phyloP scores from a whole-genome alignment of 2,113 vertebrate genomes.

The Urocitellus parryii region DNA sequence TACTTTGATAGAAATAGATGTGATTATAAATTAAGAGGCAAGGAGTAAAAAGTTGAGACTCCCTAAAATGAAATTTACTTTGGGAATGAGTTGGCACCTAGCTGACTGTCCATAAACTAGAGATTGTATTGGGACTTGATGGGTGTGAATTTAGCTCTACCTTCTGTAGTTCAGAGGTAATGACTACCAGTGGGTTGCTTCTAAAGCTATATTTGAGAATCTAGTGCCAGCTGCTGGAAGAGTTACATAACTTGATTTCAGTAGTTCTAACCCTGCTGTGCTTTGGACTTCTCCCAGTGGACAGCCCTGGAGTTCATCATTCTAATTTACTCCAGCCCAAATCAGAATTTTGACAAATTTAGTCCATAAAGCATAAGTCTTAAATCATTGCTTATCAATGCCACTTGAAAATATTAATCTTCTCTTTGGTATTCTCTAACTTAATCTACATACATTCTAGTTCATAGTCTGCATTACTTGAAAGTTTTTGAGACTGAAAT shows the following conservation, averaged over 20 bases:
- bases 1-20: background rate
- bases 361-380: background rate
- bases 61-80: background rate
- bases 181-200: background rate
- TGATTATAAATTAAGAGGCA: background rate
- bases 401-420: slow-evolving; percentile 38
- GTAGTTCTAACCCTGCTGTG: background rate
- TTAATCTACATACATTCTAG: background rate
- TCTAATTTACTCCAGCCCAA: background rate
- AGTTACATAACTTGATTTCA: background rate
- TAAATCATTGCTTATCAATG: background rate
- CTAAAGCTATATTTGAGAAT: background rate
- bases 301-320: background rate
- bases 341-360: slow-evolving; percentile 14
- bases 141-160: background rate
- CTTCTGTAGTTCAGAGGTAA: background rate
- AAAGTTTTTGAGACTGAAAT: background rate
- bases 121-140: background rate
- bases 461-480: background rate
- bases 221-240: background rate
- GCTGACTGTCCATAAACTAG: background rate
- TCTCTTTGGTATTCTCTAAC: background rate
- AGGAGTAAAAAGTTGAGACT: background rate
- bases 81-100: background rate
- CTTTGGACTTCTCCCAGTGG: background rate